Percentiles rank a stretch among this genome's conserved stretches.
These are phyloP conservation scores for Alviniconcha strummeri DNA, from an alignment of 2,888 invertebrate genomes.

Conservation along the genomic window DNA sequence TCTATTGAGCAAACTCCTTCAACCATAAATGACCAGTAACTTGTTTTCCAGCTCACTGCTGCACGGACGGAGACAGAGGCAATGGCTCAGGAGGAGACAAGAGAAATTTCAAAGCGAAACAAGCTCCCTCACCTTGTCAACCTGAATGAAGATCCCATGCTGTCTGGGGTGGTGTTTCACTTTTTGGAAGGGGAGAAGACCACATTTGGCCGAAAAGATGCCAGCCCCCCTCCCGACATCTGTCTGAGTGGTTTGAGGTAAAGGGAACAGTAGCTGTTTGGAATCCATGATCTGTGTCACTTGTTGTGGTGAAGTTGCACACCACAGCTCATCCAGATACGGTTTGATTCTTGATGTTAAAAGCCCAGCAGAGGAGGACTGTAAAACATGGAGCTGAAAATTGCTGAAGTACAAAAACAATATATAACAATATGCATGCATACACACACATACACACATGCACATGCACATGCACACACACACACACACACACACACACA, in stretches of 20 bases:
- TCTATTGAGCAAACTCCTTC: too few relatives aligned
- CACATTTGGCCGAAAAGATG: slow-evolving; percentile 71
- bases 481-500: background rate
- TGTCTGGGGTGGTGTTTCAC: slow-evolving; percentile 71
- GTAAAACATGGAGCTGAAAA: background rate
- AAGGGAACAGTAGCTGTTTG: background rate
- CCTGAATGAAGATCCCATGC: slow-evolving; percentile 73
- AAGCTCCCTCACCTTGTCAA: slow-evolving; percentile 70
- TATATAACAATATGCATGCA: background rate
- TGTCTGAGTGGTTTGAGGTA: slow-evolving; percentile 71
- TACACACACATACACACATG: background rate
- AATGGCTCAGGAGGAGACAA: slow-evolving; percentile 46
- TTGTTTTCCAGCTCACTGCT: slow-evolving; percentile 56
- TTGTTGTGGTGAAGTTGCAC: too few relatives aligned
- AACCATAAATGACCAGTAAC: too few relatives aligned
- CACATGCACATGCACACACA: background rate
- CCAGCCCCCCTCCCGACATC: slow-evolving; percentile 63
- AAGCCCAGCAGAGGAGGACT: too few relatives aligned
- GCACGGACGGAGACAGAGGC: slow-evolving; percentile 61
- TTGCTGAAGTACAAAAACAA: background rate
- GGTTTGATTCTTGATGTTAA: too few relatives aligned
- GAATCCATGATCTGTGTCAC: too few relatives aligned
- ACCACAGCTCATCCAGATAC: too few relatives aligned
- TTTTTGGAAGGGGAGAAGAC: slow-evolving; percentile 64
- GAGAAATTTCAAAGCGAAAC: slow-evolving; percentile 46